phyloP scores from a whole-genome alignment of 1,140 invertebrate genomes.

The Argopecten irradians region DNA sequence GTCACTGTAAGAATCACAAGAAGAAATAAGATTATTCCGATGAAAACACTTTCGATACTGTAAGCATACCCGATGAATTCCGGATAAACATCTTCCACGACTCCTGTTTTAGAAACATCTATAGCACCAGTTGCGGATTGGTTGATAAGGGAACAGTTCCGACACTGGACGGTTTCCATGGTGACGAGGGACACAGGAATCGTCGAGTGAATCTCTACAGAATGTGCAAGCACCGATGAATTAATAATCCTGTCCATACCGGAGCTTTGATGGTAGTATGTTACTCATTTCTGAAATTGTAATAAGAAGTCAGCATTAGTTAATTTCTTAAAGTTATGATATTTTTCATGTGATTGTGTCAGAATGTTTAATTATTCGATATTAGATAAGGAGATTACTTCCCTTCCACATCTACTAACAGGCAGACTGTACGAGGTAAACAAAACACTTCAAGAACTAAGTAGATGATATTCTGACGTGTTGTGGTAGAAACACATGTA shows the following conservation, averaged over 20 bases:
- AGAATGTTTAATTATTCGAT: too few species aligned
- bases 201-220: neutral
- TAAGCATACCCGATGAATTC: slow-evolving; percentile 1
- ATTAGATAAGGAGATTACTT: too few species aligned
- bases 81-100: neutral
- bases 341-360: too few species aligned
- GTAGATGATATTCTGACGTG: too few species aligned
- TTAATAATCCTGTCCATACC: neutral
- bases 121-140: neutral
- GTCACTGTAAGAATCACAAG: slow-evolving; percentile 59
- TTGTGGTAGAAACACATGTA: too few species aligned
- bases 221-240: neutral
- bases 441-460: too few species aligned
- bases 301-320: too few species aligned
- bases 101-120: neutral
- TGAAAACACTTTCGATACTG: slow-evolving; percentile 36
- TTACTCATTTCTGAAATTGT: too few species aligned
- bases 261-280: neutral
- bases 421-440: too few species aligned
- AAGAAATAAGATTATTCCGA: slow-evolving; percentile 54
- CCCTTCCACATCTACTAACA: too few species aligned
- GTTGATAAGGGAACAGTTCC: slow-evolving; percentile 14
- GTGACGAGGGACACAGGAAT: neutral
- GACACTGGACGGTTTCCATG: neutral
- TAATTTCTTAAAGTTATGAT: too few species aligned